phyloP scores from a whole-genome alignment of 2,113 vertebrate species.

The Paralichthys olivaceus region DNA sequence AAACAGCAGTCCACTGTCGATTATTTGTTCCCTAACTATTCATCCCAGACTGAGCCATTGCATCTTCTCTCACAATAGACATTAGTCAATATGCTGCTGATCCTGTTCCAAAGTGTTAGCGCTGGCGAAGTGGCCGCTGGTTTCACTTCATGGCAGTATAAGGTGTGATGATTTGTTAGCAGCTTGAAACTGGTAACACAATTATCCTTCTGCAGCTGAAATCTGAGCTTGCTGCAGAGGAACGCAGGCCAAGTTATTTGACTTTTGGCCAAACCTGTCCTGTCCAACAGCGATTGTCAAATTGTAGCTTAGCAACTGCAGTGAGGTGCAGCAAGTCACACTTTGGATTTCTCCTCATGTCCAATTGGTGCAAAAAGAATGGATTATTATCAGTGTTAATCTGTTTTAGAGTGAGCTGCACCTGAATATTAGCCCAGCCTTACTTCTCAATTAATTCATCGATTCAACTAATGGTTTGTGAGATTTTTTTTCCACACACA shows the following conservation, averaged over 20 bases:
- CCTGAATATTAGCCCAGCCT: no score
- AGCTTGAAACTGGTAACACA: conserved; percentile 5
- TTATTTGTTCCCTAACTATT: not conserved
- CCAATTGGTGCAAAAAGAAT: not conserved
- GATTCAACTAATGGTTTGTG: no score
- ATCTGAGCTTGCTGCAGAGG: not conserved
- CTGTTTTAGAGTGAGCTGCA: no score
- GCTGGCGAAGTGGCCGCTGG: not conserved
- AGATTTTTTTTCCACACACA: no score
- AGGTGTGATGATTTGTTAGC: conserved; percentile 15
- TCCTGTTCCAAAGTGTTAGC: not conserved
- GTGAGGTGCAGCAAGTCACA: not conserved
- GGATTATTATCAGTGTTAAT: not conserved
- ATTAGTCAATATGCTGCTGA: not conserved
- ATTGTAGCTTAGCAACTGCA: not conserved
- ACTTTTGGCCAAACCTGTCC: not conserved
- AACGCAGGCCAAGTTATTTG: not conserved
- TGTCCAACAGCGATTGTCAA: no score
- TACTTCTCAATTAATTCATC: no score
- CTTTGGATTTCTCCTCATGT: not conserved
- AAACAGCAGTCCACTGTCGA: not conserved
- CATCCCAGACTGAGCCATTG: no score
- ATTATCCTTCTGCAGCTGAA: not conserved
- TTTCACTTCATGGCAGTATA: not conserved
- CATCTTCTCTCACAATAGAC: no score